These are phyloP conservation scores for Melanerpes aurifrons DNA, from an alignment of 2,113 vertebrate species.

Conservation along the genomic window DNA sequence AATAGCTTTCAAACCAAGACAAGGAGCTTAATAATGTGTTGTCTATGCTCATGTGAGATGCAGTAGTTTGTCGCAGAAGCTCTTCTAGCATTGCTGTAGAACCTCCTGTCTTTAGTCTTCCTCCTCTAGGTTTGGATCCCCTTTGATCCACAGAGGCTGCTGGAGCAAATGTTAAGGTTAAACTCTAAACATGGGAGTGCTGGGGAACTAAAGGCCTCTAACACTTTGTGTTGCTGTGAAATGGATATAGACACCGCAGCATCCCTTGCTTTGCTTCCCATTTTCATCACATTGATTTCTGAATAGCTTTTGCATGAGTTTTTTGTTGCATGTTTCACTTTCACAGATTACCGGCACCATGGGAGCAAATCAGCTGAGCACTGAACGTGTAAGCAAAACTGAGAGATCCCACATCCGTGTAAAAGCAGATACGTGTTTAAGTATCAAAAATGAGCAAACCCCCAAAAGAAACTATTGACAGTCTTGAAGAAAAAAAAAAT, in stretches of 20 bases:
- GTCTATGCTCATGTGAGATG: background rate
- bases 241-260: background rate
- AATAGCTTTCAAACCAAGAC: too few relatives aligned
- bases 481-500: background rate
- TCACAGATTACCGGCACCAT: background rate
- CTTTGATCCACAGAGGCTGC: background rate
- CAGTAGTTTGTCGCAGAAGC: background rate
- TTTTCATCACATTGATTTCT: background rate
- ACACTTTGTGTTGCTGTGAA: background rate
- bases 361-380: slow-evolving; percentile 6
- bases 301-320: slow-evolving; percentile 8
- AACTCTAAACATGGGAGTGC: background rate
- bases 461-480: background rate
- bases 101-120: background rate
- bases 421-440: background rate
- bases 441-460: background rate
- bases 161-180: background rate
- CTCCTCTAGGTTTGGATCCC: background rate
- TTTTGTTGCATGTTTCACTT: slow-evolving; percentile 15
- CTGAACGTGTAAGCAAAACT: slow-evolving; percentile 39
- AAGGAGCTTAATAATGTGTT: background rate
- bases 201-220: background rate
- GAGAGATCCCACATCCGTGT: slow-evolving; percentile 28
- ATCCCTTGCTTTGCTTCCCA: background rate
- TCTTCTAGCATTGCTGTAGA: background rate